Conservation (phyloP, 2,113 vertebrate genomes). For the Psilopogon haemacephalus region DNA sequence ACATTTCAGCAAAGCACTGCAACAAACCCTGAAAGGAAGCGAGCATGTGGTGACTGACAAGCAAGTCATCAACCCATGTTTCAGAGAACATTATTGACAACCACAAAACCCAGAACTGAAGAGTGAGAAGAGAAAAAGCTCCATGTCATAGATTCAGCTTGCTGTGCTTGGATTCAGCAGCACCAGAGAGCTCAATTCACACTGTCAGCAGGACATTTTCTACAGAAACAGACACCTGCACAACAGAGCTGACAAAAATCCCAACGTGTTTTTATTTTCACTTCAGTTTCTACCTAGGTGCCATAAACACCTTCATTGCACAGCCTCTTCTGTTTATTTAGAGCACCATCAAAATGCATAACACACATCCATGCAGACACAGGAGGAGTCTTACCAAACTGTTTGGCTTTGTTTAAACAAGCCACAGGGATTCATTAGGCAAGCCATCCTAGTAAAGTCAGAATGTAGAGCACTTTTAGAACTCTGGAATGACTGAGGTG, state of each 20-base stretch:
- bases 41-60: not conserved
- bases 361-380: not conserved
- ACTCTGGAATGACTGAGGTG: not conserved
- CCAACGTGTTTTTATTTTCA: not conserved
- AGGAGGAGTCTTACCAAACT: not conserved
- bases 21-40: not conserved
- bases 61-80: not conserved
- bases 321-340: not conserved
- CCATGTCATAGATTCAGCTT: not conserved
- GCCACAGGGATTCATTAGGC: not conserved
- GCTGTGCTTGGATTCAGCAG: not conserved
- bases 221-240: not conserved
- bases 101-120: not conserved
- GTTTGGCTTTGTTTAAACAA: not conserved
- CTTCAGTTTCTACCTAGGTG: not conserved
- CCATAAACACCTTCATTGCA: not conserved
- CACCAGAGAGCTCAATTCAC: not conserved
- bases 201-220: not conserved
- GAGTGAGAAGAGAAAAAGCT: not conserved
- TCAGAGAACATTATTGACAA: not conserved
- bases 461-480: not conserved
- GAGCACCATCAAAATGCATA: not conserved
- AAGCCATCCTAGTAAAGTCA: not conserved
- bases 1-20: constrained; percentile 17
- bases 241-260: not conserved